Evolutionary conservation across 92 coral and sea anemone species (phyloP).

Genomic region (Zoanthus sansibaricus): DNA sequence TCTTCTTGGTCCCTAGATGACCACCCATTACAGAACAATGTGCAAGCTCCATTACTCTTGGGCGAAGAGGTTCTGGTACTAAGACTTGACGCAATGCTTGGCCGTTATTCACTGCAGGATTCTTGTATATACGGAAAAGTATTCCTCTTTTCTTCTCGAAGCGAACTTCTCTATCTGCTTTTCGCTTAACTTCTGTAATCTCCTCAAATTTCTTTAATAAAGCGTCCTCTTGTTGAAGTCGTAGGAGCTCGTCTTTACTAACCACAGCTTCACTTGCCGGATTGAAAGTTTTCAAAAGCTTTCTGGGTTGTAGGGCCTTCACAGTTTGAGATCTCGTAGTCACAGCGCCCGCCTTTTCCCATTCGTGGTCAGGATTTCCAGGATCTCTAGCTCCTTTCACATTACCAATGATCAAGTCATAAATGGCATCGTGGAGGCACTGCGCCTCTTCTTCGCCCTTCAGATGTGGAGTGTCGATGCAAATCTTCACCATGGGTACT

Average conservation of each 20-base stretch:
- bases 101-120: slow-evolving; percentile 6
- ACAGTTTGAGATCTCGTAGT: not conserved
- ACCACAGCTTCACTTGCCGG: slow-evolving; percentile 7
- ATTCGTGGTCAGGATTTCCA: slow-evolving; percentile 23
- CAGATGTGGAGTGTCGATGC: slow-evolving; percentile 14
- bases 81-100: slow-evolving; percentile 15
- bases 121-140: not conserved
- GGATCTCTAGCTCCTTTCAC: slow-evolving; percentile 27
- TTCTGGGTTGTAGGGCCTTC: not conserved
- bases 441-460: slow-evolving; percentile 18
- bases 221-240: slow-evolving; percentile 17
- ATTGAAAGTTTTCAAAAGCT: slow-evolving; percentile 13
- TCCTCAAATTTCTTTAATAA: slow-evolving; percentile 17
- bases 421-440: slow-evolving; percentile 19
- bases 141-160: slow-evolving; percentile 1
- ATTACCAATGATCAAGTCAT: slow-evolving; percentile 24
- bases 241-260: not conserved
- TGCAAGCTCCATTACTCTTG: slow-evolving; percentile 22
- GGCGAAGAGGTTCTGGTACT: not conserved
- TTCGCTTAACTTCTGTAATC: slow-evolving; percentile 18
- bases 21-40: slow-evolving; percentile 49
- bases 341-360: slow-evolving; percentile 7
- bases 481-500: slow-evolving; percentile 7
- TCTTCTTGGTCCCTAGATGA: slow-evolving; percentile 36
- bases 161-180: slow-evolving; percentile 15